Evolutionary conservation across 2,113 vertebrate genomes (phyloP).

Genomic region (Hystrix brachyura): DNA sequence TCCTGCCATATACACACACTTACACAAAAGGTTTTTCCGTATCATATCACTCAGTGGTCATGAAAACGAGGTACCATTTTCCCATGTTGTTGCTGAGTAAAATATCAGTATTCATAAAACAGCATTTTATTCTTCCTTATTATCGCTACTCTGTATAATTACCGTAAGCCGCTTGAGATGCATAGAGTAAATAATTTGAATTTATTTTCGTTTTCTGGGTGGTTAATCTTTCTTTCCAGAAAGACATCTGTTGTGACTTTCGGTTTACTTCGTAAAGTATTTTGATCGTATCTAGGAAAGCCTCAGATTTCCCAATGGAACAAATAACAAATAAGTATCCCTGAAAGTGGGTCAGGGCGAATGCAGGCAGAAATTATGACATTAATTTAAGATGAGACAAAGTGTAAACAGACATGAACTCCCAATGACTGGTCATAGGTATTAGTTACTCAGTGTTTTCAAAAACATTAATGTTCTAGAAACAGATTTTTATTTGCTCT

Average conservation of each 20-base stretch:
- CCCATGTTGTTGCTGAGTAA: not conserved
- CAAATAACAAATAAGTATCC: slow-evolving; percentile 56
- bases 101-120: not conserved
- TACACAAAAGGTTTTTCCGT: not conserved
- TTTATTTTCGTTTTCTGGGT: slow-evolving; percentile 2
- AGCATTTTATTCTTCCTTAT: not conserved
- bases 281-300: slow-evolving; percentile 34
- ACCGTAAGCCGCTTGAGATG: not conserved
- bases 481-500: slow-evolving; percentile 25
- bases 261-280: not conserved
- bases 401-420: not conserved
- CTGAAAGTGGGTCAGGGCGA: not conserved
- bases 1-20: not conserved
- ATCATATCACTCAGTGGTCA: not conserved
- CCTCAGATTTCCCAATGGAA: not conserved
- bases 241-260: slow-evolving; percentile 2
- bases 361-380: not conserved
- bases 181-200: not conserved
- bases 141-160: not conserved
- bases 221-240: slow-evolving; percentile 31
- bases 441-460: not conserved
- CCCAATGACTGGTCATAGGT: not conserved
- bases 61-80: not conserved
- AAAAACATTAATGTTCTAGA: not conserved
- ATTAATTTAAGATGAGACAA: slow-evolving; percentile 48